These are phyloP conservation scores for Pluvianellus socialis DNA, from an alignment of 2,113 vertebrate genomes.

Conservation along the genomic window DNA sequence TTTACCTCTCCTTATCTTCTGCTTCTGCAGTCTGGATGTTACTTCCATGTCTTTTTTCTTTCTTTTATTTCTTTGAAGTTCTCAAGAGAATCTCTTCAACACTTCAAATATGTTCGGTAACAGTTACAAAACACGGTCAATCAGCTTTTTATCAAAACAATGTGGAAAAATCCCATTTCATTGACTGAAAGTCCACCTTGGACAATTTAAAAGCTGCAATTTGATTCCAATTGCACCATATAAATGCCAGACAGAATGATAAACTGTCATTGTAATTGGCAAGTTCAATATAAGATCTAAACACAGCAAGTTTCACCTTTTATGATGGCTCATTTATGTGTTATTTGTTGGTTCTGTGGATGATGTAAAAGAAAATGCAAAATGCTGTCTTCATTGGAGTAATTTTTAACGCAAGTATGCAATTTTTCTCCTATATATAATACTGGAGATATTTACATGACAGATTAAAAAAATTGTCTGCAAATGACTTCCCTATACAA, in stretches of 20 bases:
- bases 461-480: neutral
- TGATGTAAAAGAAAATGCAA: neutral
- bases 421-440: neutral
- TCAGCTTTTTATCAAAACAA: conserved; percentile 33
- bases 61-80: conserved; percentile 5
- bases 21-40: neutral
- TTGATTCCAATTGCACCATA: neutral
- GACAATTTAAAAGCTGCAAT: neutral
- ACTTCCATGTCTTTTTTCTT: neutral
- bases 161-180: neutral
- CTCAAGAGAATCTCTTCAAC: neutral
- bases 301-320: neutral
- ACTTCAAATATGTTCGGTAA: neutral
- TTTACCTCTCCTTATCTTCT: neutral
- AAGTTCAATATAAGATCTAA: neutral
- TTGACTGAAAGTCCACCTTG: neutral
- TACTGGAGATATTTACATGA: neutral
- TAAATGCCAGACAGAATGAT: conserved; percentile 7
- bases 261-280: neutral
- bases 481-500: neutral
- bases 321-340: neutral
- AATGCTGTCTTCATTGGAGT: neutral
- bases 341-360: neutral
- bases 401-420: neutral
- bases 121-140: neutral